phyloP scores from a whole-genome alignment of 2,113 vertebrate species.

The Chionomys nivalis region DNA sequence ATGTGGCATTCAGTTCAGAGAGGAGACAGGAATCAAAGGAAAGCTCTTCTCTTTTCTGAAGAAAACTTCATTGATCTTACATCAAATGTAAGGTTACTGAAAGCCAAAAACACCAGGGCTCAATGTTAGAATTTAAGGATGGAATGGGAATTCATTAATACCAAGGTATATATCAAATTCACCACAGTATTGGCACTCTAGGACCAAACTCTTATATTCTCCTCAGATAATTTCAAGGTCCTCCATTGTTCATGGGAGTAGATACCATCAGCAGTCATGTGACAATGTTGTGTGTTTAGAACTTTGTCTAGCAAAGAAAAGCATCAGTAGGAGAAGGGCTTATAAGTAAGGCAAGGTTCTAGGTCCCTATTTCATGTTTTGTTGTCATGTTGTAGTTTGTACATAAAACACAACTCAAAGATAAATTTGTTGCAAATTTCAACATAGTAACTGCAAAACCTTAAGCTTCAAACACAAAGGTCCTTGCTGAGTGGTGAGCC shows the following conservation, averaged over 20 bases:
- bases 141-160: neutral
- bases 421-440: constrained; percentile 14
- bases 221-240: neutral
- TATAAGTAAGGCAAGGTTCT: neutral
- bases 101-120: neutral
- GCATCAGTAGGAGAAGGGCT: neutral
- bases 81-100: neutral
- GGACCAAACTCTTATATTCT: rapidly evolving
- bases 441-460: neutral
- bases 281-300: neutral
- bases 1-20: neutral
- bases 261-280: neutral
- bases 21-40: neutral
- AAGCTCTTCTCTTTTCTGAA: neutral
- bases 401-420: neutral
- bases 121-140: neutral
- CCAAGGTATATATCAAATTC: neutral
- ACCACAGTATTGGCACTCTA: neutral
- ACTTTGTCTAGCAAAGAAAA: neutral
- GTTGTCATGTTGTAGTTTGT: neutral
- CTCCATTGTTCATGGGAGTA: neutral
- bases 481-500: neutral
- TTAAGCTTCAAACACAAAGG: neutral
- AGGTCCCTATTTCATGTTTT: neutral
- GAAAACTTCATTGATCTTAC: rapidly evolving